A percentile compares a stretch with the other conserved stretches of the same genome.
Conservation (phyloP, 1,140 invertebrate genomes). For the Caenorhabditis elegans region WBcel235 BX284605.5:14604501-14605000, state of each 20-base stretch:
- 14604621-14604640: slow-evolving; percentile 34
- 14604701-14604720: slow-evolving; percentile 59
- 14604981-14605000: not conserved
- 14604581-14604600: slow-evolving; percentile 25
- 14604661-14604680: slow-evolving; percentile 58
- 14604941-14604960: not conserved
- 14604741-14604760: slow-evolving; percentile 63
- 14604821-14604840: slow-evolving; percentile 45
- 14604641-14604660: slow-evolving; percentile 38
- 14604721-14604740: slow-evolving; percentile 56
- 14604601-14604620: slow-evolving; percentile 30
- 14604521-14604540: not conserved
- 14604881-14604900: slow-evolving; percentile 58
- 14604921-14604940: not conserved
- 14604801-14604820: not conserved
- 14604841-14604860: slow-evolving; percentile 54
- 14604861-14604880: slow-evolving; percentile 60
- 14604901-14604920: slow-evolving; percentile 34
- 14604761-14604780: slow-evolving; percentile 60
- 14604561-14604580: not conserved
- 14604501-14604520: no score
- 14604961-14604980: not conserved
- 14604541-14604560: not conserved
- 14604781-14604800: slow-evolving; percentile 60
- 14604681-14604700: slow-evolving; percentile 54